Evolutionary conservation across 1,140 invertebrate species (phyloP), one percentile per base, ranked within the genome.

Genomic region (Zaprionus nigranus): DNA sequence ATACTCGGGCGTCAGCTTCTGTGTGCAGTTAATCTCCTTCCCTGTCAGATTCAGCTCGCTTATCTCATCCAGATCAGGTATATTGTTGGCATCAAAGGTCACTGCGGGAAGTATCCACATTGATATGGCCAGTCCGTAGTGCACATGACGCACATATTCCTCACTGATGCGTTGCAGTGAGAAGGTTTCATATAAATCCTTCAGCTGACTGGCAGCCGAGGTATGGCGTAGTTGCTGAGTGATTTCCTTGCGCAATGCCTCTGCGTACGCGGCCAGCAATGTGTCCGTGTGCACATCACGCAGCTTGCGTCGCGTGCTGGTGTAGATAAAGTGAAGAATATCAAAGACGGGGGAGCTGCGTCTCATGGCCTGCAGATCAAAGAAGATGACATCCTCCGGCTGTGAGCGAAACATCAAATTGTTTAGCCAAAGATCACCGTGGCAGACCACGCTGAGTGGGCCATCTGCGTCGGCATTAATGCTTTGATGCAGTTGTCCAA

Each of bases 291-390:
- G 76, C 1, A 78, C 73, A 64, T 91, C 92, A 26, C 92, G 75
- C 6, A 92, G 58, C 9, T 85, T 77, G 15, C 91, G 72, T 3
- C 83, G 75, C 34, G 92, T 93, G 68, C 92, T 93, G 15, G 92
- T 92, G 59, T 92, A 92, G 12, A 92, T 78, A 17, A 93, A 92
- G 54, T 92, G 91, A 0, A 93, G 78, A 40, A 93, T 92, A 64
- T 95, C 94, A 13, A 94, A 93, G 0, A 93, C 93, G 4, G 94
- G 83, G 2, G 94, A 94, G 11, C 87, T 88, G 22, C 94, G 94
- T 9, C 94, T 91, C 63, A 94, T 71, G 13, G 93, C 75, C 74
- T 95, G 94, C 62, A 94, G 94, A 68, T 95, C 94, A 22, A 95
- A 91, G 9, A 95, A 88, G 36, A 92, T 92, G 34, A 93, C 94